Evolutionary conservation across 35 echinoderm and acorn worm genomes (phyloP).

Genomic region (Chiridota heheva): DNA sequence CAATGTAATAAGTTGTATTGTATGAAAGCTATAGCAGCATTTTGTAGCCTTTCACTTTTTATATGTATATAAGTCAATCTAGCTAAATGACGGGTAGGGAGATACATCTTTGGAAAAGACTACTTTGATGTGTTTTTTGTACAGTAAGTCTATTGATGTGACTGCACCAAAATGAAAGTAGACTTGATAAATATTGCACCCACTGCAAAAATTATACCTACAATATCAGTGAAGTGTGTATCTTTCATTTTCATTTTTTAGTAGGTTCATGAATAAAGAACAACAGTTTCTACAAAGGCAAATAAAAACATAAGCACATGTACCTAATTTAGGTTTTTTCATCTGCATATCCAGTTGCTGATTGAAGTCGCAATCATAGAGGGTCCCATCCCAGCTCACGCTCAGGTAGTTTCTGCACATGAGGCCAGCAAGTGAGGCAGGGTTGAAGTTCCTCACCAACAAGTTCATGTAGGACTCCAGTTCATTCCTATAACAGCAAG

Average conservation of each 20-base stretch:
- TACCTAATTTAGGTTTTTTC: slow-evolving; percentile 29
- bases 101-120: no score
- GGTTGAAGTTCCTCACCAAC: slow-evolving; percentile 84
- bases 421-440: slow-evolving; percentile 43
- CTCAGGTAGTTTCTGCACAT: slow-evolving; percentile 90
- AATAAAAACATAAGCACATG: neutral
- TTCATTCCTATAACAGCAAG: slow-evolving; percentile 51
- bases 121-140: no score
- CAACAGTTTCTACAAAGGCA: neutral
- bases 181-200: no score
- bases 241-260: neutral
- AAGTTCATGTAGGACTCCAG: slow-evolving; percentile 84
- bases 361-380: slow-evolving; percentile 92
- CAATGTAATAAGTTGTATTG: no score
- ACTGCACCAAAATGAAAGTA: no score
- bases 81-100: no score
- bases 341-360: slow-evolving; percentile 79
- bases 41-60: no score
- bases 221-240: no score
- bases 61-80: no score
- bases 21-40: no score
- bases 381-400: slow-evolving; percentile 65
- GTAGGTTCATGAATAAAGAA: neutral
- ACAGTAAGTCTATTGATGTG: no score
- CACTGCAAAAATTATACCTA: no score